Base-by-base conservation (phyloP, 2,888 invertebrate species). In the Venustoraphidia nigricollis region DNA sequence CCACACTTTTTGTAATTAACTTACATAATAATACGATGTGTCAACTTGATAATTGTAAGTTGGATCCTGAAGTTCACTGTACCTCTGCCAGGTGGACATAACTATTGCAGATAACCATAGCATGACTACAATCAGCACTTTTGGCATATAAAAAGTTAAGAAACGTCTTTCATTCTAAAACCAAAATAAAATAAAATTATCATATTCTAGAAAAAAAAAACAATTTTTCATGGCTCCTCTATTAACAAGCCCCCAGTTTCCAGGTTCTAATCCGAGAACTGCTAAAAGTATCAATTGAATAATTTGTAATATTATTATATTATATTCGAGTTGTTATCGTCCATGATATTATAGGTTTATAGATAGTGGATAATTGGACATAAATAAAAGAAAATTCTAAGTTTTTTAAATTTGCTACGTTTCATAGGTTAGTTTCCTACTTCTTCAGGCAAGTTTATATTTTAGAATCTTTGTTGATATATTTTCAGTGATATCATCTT, bases 11-110 rank as follows among this genome's bases (percentile, higher is more conserved):
- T 9, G 8, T 38, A 10, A 37, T 14, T 44, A n/a, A 70, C 76
- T 77, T 67, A 89, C 90, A 59, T 84, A 80, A 64, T 87, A 91
- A 67, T 87, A 84, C 9, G 80, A 76, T 3, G 84, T 81, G 62
- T 91, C 90, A 54, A 86, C 77, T 59, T 81, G 79, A 63, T 93
- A 93, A 65, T 91, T 91, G 65, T 87, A 95, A 0, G 93, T 92
- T 0, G 95, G 95, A 67, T 96, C 94, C 56, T 81, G 77, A 40
- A 88, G 72, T 59, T 89, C 89, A 61, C 89, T 88, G 60, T 83
- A 85, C 58, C 87, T 86, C 65, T 95, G 86, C 92, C 93, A 93
- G 2, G 87, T 81, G 3, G 92, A 83, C 56, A 95, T 65, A 17
- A 87, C 81, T 53, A 94, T 76, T 9, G 88, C 87, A 1, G 91